These are phyloP conservation scores for Nycticorax nycticorax DNA, from an alignment of 2,113 vertebrate genomes.

Conservation along the genomic window DNA sequence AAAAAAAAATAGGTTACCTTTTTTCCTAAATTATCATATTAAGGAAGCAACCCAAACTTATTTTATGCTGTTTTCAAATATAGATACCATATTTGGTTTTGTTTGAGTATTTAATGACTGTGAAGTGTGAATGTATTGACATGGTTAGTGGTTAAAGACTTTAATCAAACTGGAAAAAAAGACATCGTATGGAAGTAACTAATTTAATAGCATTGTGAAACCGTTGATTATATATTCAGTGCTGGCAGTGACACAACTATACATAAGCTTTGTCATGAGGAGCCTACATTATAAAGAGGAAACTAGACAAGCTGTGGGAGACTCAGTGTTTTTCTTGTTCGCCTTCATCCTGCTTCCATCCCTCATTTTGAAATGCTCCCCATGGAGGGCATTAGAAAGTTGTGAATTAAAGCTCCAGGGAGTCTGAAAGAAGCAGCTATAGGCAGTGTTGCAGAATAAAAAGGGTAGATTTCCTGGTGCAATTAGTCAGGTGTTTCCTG, in stretches of 20 bases:
- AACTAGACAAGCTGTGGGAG: background rate
- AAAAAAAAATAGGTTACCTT: background rate
- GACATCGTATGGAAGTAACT: background rate
- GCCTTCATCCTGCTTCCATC: background rate
- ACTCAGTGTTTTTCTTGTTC: background rate
- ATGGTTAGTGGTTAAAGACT: background rate
- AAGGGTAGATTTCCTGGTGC: background rate
- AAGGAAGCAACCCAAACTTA: background rate
- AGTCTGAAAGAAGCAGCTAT: background rate
- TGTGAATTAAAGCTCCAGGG: slow-evolving; percentile 28
- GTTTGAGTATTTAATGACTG: background rate
- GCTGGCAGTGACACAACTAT: background rate
- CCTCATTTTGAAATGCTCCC: slow-evolving; percentile 12
- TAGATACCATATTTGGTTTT: background rate
- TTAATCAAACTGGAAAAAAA: background rate
- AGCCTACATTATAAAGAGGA: background rate
- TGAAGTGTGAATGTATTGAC: background rate
- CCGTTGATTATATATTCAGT: background rate
- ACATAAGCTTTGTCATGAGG: background rate
- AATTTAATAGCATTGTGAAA: background rate
- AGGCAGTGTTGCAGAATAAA: background rate
- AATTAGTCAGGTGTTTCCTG: background rate
- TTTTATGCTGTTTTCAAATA: background rate
- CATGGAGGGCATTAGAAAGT: background rate
- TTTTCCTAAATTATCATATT: background rate